Conservation (phyloP, 2,888 invertebrate species). For the Cheilosia urbana region DNA sequence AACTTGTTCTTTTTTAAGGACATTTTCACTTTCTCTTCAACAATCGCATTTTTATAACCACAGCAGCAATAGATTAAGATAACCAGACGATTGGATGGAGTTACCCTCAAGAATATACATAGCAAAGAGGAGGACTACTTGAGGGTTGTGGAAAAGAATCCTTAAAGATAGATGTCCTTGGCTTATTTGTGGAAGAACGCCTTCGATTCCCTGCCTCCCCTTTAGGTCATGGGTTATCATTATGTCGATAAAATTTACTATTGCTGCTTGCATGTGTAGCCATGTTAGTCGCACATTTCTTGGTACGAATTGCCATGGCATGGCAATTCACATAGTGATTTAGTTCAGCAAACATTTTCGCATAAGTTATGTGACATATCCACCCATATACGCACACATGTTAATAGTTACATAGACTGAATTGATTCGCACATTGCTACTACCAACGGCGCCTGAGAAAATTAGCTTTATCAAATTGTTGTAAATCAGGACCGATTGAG, state of each 20-base stretch:
- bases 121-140: neutral
- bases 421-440: conserved; percentile 27
- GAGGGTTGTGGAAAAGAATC: conserved; percentile 32
- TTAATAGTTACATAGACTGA: conserved; percentile 2
- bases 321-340: conserved; percentile 35
- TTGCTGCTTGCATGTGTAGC: conserved; percentile 7
- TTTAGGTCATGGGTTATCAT: conserved; percentile 45
- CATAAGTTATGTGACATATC: conserved; percentile 37
- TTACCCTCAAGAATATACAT: conserved; percentile 33
- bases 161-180: conserved; percentile 35
- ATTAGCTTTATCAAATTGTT: conserved; percentile 25
- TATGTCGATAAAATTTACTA: conserved; percentile 45
- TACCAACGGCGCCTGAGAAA: conserved; percentile 11
- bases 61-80: conserved; percentile 63
- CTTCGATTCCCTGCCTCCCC: conserved; percentile 6
- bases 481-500: neutral
- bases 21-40: conserved; percentile 61
- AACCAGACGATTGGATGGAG: conserved; percentile 45
- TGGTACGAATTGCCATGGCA: conserved; percentile 25
- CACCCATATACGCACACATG: neutral
- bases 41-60: conserved; percentile 64
- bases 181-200: conserved; percentile 33
- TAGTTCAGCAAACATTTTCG: conserved; percentile 31
- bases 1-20: conserved; percentile 53
- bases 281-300: conserved; percentile 15